Conservation (phyloP, 2,797 vertebrate species). For the Gadopsis bispinosus region DNA sequence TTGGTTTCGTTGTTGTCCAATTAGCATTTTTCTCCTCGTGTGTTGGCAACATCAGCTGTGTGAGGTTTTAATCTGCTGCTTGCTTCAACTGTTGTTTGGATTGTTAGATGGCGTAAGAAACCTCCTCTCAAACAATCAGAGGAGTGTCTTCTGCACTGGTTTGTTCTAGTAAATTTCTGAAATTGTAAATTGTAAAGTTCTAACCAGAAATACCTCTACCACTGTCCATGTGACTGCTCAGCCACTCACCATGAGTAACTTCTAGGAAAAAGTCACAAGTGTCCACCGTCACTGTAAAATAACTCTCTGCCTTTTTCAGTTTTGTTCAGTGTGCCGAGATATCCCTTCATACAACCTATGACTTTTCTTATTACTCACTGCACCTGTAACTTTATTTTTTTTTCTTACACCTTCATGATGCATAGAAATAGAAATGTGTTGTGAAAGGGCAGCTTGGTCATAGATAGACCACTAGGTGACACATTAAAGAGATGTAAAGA, state of each 20-base stretch:
- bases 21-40: slow-evolving; percentile 1
- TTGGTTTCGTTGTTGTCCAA: slow-evolving; percentile 17
- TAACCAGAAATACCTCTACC: neutral
- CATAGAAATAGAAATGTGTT: neutral
- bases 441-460: neutral
- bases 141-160: neutral
- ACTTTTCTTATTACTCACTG: no score
- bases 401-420: neutral
- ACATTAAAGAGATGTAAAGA: no score
- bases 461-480: no score
- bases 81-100: neutral
- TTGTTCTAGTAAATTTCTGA: slow-evolving; percentile 10
- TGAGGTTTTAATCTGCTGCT: slow-evolving; percentile 6
- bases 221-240: neutral
- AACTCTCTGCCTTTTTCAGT: neutral
- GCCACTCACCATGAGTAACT: neutral
- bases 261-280: neutral
- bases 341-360: neutral
- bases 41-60: slow-evolving; percentile 2
- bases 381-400: neutral
- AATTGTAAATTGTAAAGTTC: neutral
- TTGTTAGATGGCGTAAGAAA: neutral
- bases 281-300: neutral
- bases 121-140: neutral
- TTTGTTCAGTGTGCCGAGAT: neutral